These are phyloP conservation scores for Strigamia crassipes DNA, from an alignment of 2,888 invertebrate genomes.

Conservation along the genomic window DNA sequence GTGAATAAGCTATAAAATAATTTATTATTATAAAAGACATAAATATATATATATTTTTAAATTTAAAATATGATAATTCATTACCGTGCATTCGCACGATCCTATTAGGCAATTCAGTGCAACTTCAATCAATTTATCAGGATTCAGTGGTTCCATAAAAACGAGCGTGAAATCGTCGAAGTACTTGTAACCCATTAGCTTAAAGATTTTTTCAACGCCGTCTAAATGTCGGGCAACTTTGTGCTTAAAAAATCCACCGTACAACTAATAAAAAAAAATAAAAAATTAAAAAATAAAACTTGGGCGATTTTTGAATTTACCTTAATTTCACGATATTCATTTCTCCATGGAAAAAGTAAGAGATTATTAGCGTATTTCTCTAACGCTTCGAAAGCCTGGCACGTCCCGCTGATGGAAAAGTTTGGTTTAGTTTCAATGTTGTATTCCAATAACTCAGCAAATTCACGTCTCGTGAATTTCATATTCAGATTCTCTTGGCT, in stretches of 20 bases:
- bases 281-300: too few relatives aligned
- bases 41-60: background rate
- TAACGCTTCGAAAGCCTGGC: slow-evolving; percentile 80
- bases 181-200: slow-evolving; percentile 78
- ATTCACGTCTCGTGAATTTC: slow-evolving; percentile 48
- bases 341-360: slow-evolving; percentile 84
- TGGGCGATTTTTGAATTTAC: slow-evolving; percentile 61
- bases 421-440: slow-evolving; percentile 58
- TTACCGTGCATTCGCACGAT: slow-evolving; percentile 83
- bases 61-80: too few relatives aligned
- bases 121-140: slow-evolving; percentile 77
- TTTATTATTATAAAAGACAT: background rate
- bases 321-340: slow-evolving; percentile 79
- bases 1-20: slow-evolving; percentile 2
- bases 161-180: slow-evolving; percentile 50
- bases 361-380: slow-evolving; percentile 85
- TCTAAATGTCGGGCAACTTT: slow-evolving; percentile 80
- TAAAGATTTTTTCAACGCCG: slow-evolving; percentile 76
- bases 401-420: slow-evolving; percentile 80
- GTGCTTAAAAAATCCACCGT: slow-evolving; percentile 86
- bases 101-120: slow-evolving; percentile 84
- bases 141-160: slow-evolving; percentile 74
- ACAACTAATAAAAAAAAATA: slow-evolving; percentile 66
- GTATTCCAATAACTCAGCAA: slow-evolving; percentile 48
- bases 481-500: slow-evolving; percentile 44